A percentile compares a stretch with the other conserved stretches of the same genome.
phyloP scores from a whole-genome alignment of 2,113 vertebrate genomes.

The Zosterops lateralis region DNA sequence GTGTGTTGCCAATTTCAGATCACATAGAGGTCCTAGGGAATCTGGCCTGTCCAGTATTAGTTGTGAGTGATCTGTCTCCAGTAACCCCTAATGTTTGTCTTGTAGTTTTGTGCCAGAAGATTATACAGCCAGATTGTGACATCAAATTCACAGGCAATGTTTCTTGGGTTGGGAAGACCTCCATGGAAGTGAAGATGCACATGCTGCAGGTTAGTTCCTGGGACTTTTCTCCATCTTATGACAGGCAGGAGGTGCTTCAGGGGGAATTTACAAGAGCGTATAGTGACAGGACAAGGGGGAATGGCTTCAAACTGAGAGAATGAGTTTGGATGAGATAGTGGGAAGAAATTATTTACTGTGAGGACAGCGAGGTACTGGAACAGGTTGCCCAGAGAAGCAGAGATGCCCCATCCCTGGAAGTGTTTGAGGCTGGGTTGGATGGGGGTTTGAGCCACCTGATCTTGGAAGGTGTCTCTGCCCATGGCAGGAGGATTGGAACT shows the following conservation, averaged over 20 bases:
- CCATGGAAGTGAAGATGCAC: slow-evolving; percentile 97
- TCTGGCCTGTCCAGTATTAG: not conserved
- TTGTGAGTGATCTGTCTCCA: not conserved
- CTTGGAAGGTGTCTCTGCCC: not conserved
- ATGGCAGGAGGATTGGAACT: not conserved
- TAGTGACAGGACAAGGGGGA: not conserved
- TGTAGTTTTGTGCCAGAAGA: slow-evolving; percentile 86
- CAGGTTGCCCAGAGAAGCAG: not conserved
- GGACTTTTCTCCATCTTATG: not conserved
- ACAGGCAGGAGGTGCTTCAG: not conserved
- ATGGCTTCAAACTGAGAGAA: not conserved
- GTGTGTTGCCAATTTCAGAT: not conserved
- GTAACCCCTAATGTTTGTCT: not conserved
- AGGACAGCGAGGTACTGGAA: not conserved
- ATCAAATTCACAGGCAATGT: slow-evolving; percentile 94
- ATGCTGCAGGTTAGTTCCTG: slow-evolving; percentile 86
- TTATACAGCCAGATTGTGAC: slow-evolving; percentile 89
- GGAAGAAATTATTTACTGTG: not conserved
- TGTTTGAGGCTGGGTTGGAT: not conserved
- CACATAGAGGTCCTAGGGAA: not conserved
- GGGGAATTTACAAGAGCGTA: not conserved
- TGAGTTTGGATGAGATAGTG: not conserved
- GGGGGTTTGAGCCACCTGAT: not conserved
- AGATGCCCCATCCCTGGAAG: not conserved
- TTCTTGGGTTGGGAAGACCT: slow-evolving; percentile 93